Percentiles rank a stretch among this genome's conserved stretches.
These are phyloP conservation scores for Hyposoter didymator DNA, from an alignment of 2,888 invertebrate species.

Conservation along the genomic window DNA sequence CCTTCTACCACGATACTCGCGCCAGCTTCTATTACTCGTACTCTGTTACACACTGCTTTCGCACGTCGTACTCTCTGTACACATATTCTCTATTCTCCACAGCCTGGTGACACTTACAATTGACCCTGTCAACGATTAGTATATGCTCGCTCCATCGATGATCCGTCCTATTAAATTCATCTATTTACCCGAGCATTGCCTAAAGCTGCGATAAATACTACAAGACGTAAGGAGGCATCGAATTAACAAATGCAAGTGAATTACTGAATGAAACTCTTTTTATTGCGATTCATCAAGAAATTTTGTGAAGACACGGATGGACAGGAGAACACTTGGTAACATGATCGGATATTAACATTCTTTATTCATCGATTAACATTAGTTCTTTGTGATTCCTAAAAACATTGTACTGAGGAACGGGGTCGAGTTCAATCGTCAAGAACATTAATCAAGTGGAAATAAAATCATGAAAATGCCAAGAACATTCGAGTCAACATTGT, in stretches of 20 bases:
- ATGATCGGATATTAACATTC: no score
- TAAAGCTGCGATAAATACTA: background rate
- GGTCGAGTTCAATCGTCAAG: background rate
- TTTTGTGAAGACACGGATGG: background rate
- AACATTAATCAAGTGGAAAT: background rate
- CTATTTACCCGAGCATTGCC: background rate
- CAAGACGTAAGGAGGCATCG: background rate
- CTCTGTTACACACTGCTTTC: conserved; percentile 53
- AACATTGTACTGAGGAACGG: background rate
- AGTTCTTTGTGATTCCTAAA: no score
- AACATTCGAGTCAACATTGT: conserved; percentile 11
- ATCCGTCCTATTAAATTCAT: conserved; percentile 23
- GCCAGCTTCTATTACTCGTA: conserved; percentile 31
- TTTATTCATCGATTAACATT: no score
- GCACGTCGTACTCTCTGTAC: conserved; percentile 45
- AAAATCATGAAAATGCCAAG: conserved; percentile 3
- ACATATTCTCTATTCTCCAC: conserved; percentile 38
- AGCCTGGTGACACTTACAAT: conserved; percentile 47
- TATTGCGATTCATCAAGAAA: background rate
- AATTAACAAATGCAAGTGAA: background rate
- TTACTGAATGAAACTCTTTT: background rate
- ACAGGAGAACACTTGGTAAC: no score
- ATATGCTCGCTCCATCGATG: conserved; percentile 44
- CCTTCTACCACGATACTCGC: conserved; percentile 53
- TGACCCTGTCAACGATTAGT: conserved; percentile 55